phyloP scores from a whole-genome alignment of 2,113 vertebrate genomes.

The Hyaena hyaena region DNA sequence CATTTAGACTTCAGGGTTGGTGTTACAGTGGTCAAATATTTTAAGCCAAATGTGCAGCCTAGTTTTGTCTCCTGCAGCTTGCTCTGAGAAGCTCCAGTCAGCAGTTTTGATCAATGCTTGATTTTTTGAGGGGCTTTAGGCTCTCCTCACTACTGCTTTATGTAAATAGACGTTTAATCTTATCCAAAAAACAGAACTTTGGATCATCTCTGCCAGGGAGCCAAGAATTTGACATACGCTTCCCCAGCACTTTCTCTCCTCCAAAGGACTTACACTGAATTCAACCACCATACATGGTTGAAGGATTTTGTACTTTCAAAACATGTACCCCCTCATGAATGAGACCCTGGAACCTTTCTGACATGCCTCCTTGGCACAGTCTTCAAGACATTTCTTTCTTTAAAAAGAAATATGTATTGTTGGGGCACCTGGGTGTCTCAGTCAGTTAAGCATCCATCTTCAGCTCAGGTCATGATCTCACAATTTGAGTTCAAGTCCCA shows the following conservation, averaged over 20 bases:
- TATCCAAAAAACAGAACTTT: conserved; percentile 8
- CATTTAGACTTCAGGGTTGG: conserved; percentile 9
- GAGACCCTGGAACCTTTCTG: neutral
- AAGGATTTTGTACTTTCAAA: conserved; percentile 12
- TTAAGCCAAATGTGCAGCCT: neutral
- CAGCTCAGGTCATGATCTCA: too few relatives aligned
- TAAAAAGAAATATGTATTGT: neutral
- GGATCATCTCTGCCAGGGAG: conserved; percentile 10
- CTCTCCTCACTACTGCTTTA: neutral
- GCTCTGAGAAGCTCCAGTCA: neutral
- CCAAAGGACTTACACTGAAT: conserved; percentile 27
- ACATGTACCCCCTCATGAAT: neutral
- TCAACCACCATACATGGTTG: neutral
- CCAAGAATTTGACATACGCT: conserved; percentile 46
- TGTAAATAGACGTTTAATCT: conserved; percentile 15
- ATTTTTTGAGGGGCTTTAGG: conserved; percentile 29
- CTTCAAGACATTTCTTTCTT: neutral
- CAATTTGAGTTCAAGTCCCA: too few relatives aligned
- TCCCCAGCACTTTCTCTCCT: conserved; percentile 2
- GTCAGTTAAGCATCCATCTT: too few relatives aligned
- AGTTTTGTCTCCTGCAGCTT: neutral
- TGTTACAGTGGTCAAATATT: neutral
- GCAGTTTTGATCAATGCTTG: conserved; percentile 39
- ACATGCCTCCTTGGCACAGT: neutral
- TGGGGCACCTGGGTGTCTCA: too few relatives aligned